phyloP scores from a whole-genome alignment of 2,113 vertebrate genomes.

The Limnothrissa miodon region DNA sequence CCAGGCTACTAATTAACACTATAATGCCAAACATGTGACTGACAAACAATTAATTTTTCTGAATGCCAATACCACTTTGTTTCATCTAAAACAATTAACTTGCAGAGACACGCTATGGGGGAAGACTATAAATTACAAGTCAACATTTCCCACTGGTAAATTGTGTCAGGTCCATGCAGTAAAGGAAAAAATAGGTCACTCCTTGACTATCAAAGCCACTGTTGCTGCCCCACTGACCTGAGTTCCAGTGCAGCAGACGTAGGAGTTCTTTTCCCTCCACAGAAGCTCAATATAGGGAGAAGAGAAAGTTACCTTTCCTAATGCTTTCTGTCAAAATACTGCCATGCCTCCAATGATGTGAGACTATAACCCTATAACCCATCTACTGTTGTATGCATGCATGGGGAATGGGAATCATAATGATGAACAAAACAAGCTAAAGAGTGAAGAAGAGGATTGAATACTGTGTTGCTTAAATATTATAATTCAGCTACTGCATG shows the following conservation, averaged over 20 bases:
- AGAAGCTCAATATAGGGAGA: conserved; percentile 15
- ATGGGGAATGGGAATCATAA: not conserved
- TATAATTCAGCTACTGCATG: not conserved
- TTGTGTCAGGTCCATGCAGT: not conserved
- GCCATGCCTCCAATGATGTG: not conserved
- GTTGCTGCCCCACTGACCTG: not conserved
- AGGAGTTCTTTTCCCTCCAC: conserved; percentile 2
- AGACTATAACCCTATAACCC: no score
- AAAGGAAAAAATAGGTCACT: not conserved
- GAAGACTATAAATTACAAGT: not conserved
- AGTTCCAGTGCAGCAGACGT: conserved; percentile 13
- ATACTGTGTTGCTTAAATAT: not conserved
- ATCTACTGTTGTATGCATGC: no score
- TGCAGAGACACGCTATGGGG: not conserved
- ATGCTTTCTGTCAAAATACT: not conserved
- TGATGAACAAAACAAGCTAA: not conserved
- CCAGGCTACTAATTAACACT: not conserved
- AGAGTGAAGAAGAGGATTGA: not conserved
- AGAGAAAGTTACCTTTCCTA: conserved; percentile 11
- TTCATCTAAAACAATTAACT: not conserved
- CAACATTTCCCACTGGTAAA: not conserved
- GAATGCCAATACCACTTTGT: not conserved
- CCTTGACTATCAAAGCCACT: not conserved
- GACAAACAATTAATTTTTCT: not conserved
- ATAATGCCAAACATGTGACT: not conserved